phyloP scores from a whole-genome alignment of 2,888 invertebrate genomes.

The Autographa gamma region DNA sequence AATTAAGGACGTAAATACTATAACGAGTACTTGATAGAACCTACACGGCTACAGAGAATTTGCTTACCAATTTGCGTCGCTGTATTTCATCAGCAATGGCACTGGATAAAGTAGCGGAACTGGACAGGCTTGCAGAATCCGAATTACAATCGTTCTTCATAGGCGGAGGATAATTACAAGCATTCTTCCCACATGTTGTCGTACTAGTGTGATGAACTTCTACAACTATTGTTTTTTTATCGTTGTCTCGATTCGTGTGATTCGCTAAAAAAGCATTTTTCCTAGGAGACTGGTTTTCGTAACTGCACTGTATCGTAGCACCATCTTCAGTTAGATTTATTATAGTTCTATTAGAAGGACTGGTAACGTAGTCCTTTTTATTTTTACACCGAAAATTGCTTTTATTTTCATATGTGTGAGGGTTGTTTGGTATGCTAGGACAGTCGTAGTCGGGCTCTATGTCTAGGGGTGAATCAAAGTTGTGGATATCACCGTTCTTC shows the following conservation, averaged over 20 bases:
- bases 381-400: constrained; percentile 71
- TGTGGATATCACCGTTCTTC: constrained; percentile 85
- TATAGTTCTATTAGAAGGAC: constrained; percentile 91
- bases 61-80: constrained; percentile 79
- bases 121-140: constrained; percentile 78
- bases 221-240: constrained; percentile 92
- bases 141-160: constrained; percentile 70
- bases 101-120: constrained; percentile 83
- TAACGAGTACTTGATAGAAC: too few species aligned
- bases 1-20: too few species aligned
- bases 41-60: too few species aligned
- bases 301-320: constrained; percentile 91
- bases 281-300: constrained; percentile 82
- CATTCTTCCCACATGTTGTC: constrained; percentile 73
- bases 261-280: constrained; percentile 77
- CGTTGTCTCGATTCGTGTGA: constrained; percentile 76
- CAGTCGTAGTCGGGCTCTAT: constrained; percentile 85
- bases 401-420: constrained; percentile 83
- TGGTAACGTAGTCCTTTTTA: constrained; percentile 75
- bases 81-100: constrained; percentile 87
- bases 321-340: constrained; percentile 92
- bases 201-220: constrained; percentile 91
- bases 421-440: constrained; percentile 86
- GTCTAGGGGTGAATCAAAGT: constrained; percentile 85
- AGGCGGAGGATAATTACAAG: constrained; percentile 75